These are phyloP conservation scores for Anastatus disparis DNA, from an alignment of 1,140 invertebrate genomes.

Conservation along the genomic window DNA sequence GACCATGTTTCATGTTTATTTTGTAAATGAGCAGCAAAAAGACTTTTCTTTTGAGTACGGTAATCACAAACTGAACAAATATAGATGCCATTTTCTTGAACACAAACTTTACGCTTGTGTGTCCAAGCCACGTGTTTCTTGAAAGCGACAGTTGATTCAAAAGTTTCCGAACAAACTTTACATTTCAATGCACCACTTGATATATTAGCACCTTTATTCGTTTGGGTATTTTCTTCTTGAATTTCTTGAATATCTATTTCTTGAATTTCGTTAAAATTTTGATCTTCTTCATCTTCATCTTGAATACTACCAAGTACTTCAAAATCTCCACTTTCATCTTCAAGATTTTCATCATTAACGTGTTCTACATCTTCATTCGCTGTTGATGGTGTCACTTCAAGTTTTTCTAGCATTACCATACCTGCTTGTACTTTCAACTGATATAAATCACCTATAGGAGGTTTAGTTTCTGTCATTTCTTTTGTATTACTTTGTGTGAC, in stretches of 20 bases:
- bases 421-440: constrained; percentile 43
- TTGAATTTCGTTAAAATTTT: not conserved
- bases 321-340: not conserved
- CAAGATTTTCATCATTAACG: too few species aligned
- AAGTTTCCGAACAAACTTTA: constrained; percentile 59
- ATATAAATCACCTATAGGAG: constrained; percentile 32
- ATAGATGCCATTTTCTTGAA: constrained; percentile 57
- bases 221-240: too few species aligned
- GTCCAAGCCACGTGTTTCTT: constrained; percentile 62
- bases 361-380: too few species aligned
- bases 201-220: too few species aligned
- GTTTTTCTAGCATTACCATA: constrained; percentile 42
- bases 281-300: not conserved
- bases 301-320: too few species aligned
- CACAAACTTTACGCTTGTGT: constrained; percentile 61
- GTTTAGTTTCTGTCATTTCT: not conserved
- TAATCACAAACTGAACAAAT: constrained; percentile 63
- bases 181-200: constrained; percentile 53
- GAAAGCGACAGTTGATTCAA: constrained; percentile 53
- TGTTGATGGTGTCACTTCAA: too few species aligned
- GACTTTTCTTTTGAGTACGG: constrained; percentile 56
- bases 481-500: not conserved
- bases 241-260: too few species aligned
- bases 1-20: constrained; percentile 61
- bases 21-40: constrained; percentile 57